Conservation (phyloP, 2,113 vertebrate species). For the Hipposideros armiger region DNA sequence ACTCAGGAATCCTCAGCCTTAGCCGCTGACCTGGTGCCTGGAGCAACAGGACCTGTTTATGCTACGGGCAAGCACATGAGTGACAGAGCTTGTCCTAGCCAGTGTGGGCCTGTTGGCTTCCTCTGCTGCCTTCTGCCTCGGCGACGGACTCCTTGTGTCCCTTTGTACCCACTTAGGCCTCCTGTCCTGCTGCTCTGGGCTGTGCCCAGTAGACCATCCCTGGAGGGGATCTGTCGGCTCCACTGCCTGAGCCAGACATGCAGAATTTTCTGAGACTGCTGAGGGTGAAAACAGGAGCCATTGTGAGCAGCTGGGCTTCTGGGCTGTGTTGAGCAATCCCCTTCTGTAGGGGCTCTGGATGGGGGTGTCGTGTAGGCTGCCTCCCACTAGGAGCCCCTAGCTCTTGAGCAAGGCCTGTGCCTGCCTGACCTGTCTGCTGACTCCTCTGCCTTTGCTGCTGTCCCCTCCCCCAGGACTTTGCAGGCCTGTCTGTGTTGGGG, state of each 20-base stretch:
- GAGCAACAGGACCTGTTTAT: background rate
- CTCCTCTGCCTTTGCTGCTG: background rate
- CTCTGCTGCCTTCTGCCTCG: background rate
- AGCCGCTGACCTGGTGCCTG: background rate
- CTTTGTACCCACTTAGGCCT: background rate
- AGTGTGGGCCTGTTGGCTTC: background rate
- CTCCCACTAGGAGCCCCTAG: too few relatives aligned
- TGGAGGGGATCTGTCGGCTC: background rate
- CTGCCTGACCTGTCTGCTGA: background rate
- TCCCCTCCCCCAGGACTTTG: background rate
- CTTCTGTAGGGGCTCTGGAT: background rate
- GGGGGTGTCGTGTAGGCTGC: too few relatives aligned
- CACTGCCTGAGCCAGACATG: rapidly evolving
- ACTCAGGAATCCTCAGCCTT: background rate
- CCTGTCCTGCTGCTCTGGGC: background rate
- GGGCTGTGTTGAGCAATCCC: background rate
- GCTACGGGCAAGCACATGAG: background rate
- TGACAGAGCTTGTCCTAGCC: background rate
- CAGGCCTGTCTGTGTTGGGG: background rate
- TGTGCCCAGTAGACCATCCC: background rate
- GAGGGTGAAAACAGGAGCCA: background rate
- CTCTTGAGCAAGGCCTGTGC: background rate
- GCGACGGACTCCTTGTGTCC: background rate
- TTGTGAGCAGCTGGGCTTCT: background rate
- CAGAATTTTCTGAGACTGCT: background rate